A percentile compares a stretch with the other conserved stretches of the same genome.
Conservation (phyloP, 2,888 invertebrate genomes). For the Scrobipalpa atriplicella region DNA sequence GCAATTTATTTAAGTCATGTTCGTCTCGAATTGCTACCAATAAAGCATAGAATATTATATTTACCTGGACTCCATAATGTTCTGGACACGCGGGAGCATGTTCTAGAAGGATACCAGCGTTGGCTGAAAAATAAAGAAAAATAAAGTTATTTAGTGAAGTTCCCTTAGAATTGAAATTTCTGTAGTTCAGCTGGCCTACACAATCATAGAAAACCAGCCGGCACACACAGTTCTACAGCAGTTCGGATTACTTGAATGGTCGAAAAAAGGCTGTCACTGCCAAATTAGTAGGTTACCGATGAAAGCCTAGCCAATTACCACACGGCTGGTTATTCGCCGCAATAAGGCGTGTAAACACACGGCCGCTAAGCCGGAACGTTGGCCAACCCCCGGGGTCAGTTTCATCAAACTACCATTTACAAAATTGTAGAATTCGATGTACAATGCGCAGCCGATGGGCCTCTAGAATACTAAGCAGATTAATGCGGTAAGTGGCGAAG, state of each 20-base stretch:
- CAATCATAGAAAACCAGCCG: too few species aligned
- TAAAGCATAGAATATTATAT: not conserved
- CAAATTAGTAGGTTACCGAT: not conserved
- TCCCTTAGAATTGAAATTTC: too few species aligned
- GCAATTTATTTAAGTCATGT: too few species aligned
- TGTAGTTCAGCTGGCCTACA: too few species aligned
- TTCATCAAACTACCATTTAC: too few species aligned
- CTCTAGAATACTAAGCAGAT: too few species aligned
- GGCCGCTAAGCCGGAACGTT: slow-evolving; percentile 2
- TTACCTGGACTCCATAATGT: slow-evolving; percentile 87
- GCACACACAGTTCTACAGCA: too few species aligned
- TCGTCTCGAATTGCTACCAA: not conserved
- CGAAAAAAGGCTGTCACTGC: not conserved
- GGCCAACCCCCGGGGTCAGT: slow-evolving; percentile 9
- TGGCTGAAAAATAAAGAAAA: slow-evolving; percentile 71
- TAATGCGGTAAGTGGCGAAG: too few species aligned
- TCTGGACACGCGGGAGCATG: slow-evolving; percentile 91
- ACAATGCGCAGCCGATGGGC: too few species aligned
- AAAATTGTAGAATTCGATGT: too few species aligned
- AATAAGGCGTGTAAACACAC: slow-evolving; percentile 14
- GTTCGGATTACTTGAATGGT: not conserved
- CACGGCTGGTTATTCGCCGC: not conserved
- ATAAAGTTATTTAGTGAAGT: too few species aligned
- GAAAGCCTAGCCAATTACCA: slow-evolving; percentile 5
- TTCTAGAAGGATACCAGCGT: slow-evolving; percentile 84